Conservation (phyloP, 2,113 vertebrate species). For the Macquaria australasica region DNA sequence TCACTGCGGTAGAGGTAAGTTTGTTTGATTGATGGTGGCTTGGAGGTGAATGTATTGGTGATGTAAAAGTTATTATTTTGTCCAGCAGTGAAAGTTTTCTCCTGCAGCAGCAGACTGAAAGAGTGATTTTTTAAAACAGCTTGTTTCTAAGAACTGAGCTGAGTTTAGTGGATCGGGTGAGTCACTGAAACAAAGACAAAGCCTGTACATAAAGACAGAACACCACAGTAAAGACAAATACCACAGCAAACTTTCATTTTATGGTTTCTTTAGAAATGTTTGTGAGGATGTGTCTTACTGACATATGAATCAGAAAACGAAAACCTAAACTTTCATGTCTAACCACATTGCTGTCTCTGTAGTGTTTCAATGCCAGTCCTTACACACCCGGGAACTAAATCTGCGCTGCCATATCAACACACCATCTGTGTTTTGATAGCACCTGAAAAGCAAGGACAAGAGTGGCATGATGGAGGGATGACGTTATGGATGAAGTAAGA, state of each 20-base stretch:
- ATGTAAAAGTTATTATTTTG: constrained; percentile 9
- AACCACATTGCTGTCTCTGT: constrained; percentile 43
- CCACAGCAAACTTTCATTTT: constrained; percentile 45
- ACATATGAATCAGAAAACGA: constrained; percentile 34
- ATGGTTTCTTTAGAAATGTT: constrained; percentile 55
- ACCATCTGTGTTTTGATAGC: constrained; percentile 57
- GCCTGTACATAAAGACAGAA: constrained; percentile 10
- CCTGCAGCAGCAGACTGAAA: constrained; percentile 15
- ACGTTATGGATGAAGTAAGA: constrained; percentile 52
- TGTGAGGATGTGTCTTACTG: neutral
- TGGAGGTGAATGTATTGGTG: neutral
- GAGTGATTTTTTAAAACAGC: neutral
- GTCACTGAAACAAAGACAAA: constrained; percentile 58
- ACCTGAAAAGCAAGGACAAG: constrained; percentile 41
- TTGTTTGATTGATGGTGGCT: constrained; percentile 7
- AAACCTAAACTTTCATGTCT: constrained; percentile 50
- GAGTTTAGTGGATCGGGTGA: constrained; percentile 28
- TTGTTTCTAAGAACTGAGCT: constrained; percentile 50
- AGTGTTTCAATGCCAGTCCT: constrained; percentile 31
- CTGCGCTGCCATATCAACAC: constrained; percentile 19
- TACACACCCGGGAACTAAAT: constrained; percentile 4
- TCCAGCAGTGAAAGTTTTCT: constrained; percentile 13
- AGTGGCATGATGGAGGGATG: constrained; percentile 31
- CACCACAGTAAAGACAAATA: constrained; percentile 37
- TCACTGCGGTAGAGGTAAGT: constrained; percentile 21